Percentiles rank a stretch among this genome's conserved stretches.
These are phyloP conservation scores for Caenorhabditis sp. DNA, from an alignment of 2,888 invertebrate species.

Conservation along the genomic window DNA sequence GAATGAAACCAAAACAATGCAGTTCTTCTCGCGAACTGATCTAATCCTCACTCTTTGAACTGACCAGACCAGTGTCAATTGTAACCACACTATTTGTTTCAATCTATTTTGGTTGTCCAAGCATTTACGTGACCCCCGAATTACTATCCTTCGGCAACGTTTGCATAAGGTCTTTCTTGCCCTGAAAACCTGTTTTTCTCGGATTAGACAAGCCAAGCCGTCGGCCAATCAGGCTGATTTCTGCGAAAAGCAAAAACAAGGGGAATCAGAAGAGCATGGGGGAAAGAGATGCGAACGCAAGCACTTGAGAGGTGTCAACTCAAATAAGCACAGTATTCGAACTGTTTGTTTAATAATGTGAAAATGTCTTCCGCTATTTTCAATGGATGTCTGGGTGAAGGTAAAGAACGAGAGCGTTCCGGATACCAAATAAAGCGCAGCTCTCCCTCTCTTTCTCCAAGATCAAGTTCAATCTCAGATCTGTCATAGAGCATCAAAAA, in stretches of 20 bases:
- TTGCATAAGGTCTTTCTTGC: conserved; percentile 33
- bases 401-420: conserved; percentile 4
- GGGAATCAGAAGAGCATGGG: conserved; percentile 10
- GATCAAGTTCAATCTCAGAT: too few relatives aligned
- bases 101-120: conserved; percentile 33
- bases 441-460: too few relatives aligned
- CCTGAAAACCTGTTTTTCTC: conserved; percentile 31
- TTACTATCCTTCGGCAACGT: conserved; percentile 50
- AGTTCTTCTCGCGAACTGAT: conserved; percentile 3
- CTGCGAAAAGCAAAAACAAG: neutral
- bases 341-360: conserved; percentile 51
- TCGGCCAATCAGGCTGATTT: neutral
- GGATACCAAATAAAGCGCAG: conserved; percentile 23
- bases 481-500: conserved; percentile 70
- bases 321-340: conserved; percentile 55
- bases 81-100: conserved; percentile 44
- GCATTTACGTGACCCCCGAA: conserved; percentile 50
- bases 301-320: conserved; percentile 61
- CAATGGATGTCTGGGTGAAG: conserved; percentile 26
- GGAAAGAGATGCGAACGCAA: conserved; percentile 24
- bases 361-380: conserved; percentile 52
- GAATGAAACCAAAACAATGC: conserved; percentile 25
- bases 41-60: conserved; percentile 27
- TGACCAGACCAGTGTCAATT: neutral
- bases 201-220: conserved; percentile 17